Evolutionary conservation across 1,140 invertebrate species (phyloP).

Genomic region (Aphaenogaster ashmeadi): DNA sequence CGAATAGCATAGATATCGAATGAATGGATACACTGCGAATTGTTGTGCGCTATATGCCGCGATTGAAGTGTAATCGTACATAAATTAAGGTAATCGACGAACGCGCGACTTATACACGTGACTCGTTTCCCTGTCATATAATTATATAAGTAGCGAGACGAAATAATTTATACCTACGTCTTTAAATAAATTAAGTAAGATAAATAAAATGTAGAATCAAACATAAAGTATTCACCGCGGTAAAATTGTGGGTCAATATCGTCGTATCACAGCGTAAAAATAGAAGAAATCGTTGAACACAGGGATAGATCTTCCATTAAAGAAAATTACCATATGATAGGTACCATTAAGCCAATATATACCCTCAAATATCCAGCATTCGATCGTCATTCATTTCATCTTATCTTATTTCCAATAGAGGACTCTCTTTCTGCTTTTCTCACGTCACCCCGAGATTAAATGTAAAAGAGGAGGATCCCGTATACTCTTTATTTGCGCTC

Average conservation of each 20-base stretch:
- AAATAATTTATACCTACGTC: background rate
- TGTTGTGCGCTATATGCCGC: conserved; percentile 51
- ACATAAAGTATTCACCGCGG: background rate
- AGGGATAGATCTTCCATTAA: conserved; percentile 46
- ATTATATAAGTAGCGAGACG: background rate
- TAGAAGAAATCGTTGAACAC: background rate
- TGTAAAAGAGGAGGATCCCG: conserved; percentile 57
- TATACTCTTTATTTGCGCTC: conserved; percentile 65
- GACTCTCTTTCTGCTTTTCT: conserved; percentile 29
- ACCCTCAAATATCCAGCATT: conserved; percentile 47
- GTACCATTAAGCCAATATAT: conserved; percentile 47
- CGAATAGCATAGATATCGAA: conserved; percentile 71
- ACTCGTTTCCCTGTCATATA: background rate
- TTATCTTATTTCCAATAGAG: conserved; percentile 45
- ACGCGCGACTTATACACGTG: background rate
- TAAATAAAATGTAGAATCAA: background rate
- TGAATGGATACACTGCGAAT: conserved; percentile 58
- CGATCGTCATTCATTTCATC: conserved; percentile 53
- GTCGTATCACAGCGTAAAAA: background rate
- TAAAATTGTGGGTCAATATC: conserved; percentile 9
- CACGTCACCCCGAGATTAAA: conserved; percentile 65
- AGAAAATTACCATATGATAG: conserved; percentile 55
- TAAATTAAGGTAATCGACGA: conserved; percentile 63
- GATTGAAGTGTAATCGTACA: conserved; percentile 73
- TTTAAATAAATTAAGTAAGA: conserved; percentile 5